Evolutionary conservation across 2,888 invertebrate genomes (phyloP).

Genomic region (Dynastes hyllus): DNA sequence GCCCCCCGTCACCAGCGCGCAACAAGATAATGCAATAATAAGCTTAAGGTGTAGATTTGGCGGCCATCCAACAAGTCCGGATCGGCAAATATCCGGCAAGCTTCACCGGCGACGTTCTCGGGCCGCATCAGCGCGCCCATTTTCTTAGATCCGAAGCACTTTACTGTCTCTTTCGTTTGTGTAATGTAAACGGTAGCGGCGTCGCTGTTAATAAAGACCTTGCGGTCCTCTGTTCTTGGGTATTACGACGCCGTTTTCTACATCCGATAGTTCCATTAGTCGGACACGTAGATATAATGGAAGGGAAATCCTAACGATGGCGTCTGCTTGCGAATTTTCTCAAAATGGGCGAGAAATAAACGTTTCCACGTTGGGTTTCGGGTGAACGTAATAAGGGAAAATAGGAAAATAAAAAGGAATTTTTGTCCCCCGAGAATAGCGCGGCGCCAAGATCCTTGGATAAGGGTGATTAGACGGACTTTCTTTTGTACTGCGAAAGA

Average conservation of each 20-base stretch:
- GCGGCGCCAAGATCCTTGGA: not conserved
- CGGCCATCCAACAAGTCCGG: conserved; percentile 47
- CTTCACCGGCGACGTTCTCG: conserved; percentile 1
- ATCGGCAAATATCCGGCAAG: conserved; percentile 34
- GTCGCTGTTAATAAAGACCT: conserved; percentile 34
- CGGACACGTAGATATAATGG: conserved; percentile 27
- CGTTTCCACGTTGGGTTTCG: conserved; percentile 8
- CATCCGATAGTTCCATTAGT: conserved; percentile 36
- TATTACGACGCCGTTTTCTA: conserved; percentile 26
- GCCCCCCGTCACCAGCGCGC: conserved; percentile 20
- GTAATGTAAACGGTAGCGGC: conserved; percentile 8
- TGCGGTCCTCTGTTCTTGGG: conserved; percentile 26
- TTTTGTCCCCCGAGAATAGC: not conserved
- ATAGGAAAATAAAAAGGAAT: conserved; percentile 5
- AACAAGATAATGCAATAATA: conserved; percentile 54
- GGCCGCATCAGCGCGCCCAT: conserved; percentile 9
- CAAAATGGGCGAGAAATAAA: not conserved
- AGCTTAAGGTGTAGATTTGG: conserved; percentile 53
- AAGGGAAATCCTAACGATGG: conserved; percentile 10
- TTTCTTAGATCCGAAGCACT: conserved; percentile 22
- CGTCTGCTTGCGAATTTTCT: conserved; percentile 11
- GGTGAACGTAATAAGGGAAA: conserved; percentile 3
- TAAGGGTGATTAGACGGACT: not conserved
- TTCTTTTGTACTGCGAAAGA: too few relatives aligned
- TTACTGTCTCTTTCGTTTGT: conserved; percentile 9